Evolutionary conservation across 2,113 vertebrate species (phyloP).

Genomic region (Entomyzon cyanotis): DNA sequence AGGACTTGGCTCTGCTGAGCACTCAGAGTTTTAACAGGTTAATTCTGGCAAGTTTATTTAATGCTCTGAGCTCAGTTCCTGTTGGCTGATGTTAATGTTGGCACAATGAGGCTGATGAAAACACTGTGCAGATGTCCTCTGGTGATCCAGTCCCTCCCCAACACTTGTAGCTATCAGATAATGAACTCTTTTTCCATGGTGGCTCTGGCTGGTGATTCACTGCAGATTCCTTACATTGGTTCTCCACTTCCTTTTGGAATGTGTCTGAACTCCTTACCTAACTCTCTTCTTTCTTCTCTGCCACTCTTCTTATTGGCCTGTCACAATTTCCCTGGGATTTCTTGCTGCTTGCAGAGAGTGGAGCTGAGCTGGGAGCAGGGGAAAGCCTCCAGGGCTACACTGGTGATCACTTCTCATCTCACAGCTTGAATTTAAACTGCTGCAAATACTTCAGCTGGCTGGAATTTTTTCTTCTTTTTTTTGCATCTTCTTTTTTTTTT

Average conservation of each 20-base stretch:
- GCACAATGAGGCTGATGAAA: conserved; percentile 56
- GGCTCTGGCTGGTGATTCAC: conserved; percentile 8
- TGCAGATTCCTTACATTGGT: background rate
- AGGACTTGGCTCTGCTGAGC: background rate
- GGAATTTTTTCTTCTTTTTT: background rate
- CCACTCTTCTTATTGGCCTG: background rate
- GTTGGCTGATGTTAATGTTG: conserved; percentile 62
- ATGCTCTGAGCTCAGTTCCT: conserved; percentile 63
- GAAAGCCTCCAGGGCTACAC: background rate
- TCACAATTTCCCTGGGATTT: background rate
- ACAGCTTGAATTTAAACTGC: background rate
- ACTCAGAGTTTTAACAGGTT: conserved; percentile 45
- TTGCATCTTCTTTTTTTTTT: background rate
- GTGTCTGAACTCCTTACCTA: background rate
- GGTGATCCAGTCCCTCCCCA: conserved; percentile 56
- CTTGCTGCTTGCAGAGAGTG: background rate
- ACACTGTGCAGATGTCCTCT: conserved; percentile 64
- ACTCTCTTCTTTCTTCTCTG: background rate
- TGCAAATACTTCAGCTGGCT: background rate
- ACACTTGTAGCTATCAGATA: conserved; percentile 38
- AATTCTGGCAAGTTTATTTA: conserved; percentile 41
- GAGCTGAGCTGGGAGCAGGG: background rate
- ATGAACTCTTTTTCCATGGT: conserved; percentile 40
- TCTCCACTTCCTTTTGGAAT: background rate
- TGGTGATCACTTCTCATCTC: background rate